phyloP scores from a whole-genome alignment of 2,113 vertebrate genomes.

The Myrmecobius fasciatus region DNA sequence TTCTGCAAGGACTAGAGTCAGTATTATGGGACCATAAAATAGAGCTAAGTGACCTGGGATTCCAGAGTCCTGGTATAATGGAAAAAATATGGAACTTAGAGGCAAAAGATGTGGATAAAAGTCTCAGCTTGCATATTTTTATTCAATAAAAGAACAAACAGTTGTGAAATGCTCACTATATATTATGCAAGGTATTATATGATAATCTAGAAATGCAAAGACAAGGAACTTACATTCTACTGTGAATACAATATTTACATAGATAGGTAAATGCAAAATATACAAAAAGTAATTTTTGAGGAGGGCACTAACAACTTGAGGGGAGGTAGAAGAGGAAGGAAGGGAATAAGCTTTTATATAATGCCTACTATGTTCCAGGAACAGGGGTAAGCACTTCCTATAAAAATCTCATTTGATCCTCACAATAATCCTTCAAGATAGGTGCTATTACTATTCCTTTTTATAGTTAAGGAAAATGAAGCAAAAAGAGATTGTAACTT shows the following conservation, averaged over 20 bases:
- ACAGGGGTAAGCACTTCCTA: background rate
- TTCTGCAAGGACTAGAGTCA: background rate
- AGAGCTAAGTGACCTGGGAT: background rate
- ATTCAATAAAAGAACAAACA: background rate
- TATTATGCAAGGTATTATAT: background rate
- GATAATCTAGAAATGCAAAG: background rate
- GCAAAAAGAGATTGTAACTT: background rate
- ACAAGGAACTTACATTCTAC: conserved; percentile 15
- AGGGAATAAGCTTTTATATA: background rate
- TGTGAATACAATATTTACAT: background rate
- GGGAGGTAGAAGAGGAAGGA: rapidly evolving
- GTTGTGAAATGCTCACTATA: background rate
- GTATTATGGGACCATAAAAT: background rate
- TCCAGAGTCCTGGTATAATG: background rate
- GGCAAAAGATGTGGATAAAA: background rate
- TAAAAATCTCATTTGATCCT: background rate
- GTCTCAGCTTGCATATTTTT: background rate
- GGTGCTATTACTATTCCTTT: background rate
- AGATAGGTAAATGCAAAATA: conserved; percentile 3
- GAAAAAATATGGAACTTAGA: background rate
- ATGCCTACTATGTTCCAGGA: background rate
- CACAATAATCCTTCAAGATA: background rate
- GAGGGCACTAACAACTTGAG: background rate
- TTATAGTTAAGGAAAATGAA: background rate
- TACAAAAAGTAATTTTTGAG: background rate